These are phyloP conservation scores for Chrysotoxum bicinctum DNA, from an alignment of 2,888 invertebrate genomes.

Conservation along the genomic window DNA sequence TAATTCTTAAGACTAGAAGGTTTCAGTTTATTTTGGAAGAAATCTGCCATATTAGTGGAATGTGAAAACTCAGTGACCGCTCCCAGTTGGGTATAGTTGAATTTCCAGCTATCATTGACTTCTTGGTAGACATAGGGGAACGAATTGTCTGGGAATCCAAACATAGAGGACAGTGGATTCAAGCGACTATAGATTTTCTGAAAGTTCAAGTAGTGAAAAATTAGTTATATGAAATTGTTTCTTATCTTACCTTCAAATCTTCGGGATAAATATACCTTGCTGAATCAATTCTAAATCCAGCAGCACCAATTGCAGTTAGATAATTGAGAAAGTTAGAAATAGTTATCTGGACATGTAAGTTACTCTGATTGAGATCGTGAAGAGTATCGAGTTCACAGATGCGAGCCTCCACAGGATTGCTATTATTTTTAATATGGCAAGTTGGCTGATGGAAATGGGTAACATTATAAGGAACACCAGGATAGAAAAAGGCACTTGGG, in stretches of 20 bases:
- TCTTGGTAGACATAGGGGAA: constrained; percentile 88
- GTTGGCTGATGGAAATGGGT: constrained; percentile 83
- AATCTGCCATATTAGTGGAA: constrained; percentile 80
- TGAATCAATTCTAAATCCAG: constrained; percentile 84
- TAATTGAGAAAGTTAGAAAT: constrained; percentile 83
- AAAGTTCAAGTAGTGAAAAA: background rate
- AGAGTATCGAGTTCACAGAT: constrained; percentile 79
- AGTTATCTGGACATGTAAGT: constrained; percentile 82
- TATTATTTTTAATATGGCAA: constrained; percentile 82
- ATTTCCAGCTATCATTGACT: constrained; percentile 85
- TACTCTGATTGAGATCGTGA: constrained; percentile 83
- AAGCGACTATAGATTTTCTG: constrained; percentile 56
- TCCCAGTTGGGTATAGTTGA: constrained; percentile 83
- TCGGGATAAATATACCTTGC: constrained; percentile 84
- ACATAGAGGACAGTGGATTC: constrained; percentile 13
- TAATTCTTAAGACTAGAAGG: constrained; percentile 83
- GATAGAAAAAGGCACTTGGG: constrained; percentile 82
- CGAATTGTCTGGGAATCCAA: constrained; percentile 78
- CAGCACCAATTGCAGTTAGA: constrained; percentile 83
- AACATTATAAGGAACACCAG: constrained; percentile 83
- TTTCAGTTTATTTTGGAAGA: constrained; percentile 84
- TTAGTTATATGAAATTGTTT: background rate
- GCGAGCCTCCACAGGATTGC: constrained; percentile 83
- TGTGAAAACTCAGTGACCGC: constrained; percentile 89
- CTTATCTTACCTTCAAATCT: constrained; percentile 82